Evolutionary conservation across 1,140 invertebrate genomes (phyloP).

Genomic region (Panonychus citri): DNA sequence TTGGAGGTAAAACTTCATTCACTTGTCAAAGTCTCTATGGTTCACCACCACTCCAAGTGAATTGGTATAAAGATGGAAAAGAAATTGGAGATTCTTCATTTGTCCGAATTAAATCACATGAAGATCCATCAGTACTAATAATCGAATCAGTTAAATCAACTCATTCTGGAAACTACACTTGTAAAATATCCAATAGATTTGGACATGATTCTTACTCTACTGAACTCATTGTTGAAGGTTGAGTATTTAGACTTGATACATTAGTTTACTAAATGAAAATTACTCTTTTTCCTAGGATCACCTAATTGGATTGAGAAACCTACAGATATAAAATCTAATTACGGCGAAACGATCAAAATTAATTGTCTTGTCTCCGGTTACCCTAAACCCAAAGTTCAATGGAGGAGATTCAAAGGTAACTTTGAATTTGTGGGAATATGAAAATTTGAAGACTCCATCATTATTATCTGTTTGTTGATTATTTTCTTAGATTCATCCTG

Average conservation of each 20-base stretch:
- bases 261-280: too few relatives aligned
- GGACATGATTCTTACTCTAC: not conserved
- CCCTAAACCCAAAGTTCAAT: constrained; percentile 1
- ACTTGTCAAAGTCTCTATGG: not conserved
- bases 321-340: not conserved
- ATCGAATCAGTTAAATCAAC: not conserved
- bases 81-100: not conserved
- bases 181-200: not conserved
- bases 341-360: not conserved
- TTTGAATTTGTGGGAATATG: too few relatives aligned
- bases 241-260: too few relatives aligned
- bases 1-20: too few relatives aligned
- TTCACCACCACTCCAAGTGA: not conserved
- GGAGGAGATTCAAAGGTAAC: too few relatives aligned
- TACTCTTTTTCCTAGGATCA: constrained; percentile 1
- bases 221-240: not conserved
- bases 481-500: too few relatives aligned
- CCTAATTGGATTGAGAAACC: constrained; percentile 5
- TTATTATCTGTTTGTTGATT: too few relatives aligned
- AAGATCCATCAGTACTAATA: not conserved
- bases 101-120: not conserved
- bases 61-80: not conserved
- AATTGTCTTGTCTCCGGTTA: constrained; percentile 1
- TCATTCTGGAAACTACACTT: not conserved
- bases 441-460: too few relatives aligned